Evolutionary conservation across 2,888 invertebrate species (phyloP), one percentile per base, ranked within the genome.

Genomic region (Rhamnusium bicolor): DNA sequence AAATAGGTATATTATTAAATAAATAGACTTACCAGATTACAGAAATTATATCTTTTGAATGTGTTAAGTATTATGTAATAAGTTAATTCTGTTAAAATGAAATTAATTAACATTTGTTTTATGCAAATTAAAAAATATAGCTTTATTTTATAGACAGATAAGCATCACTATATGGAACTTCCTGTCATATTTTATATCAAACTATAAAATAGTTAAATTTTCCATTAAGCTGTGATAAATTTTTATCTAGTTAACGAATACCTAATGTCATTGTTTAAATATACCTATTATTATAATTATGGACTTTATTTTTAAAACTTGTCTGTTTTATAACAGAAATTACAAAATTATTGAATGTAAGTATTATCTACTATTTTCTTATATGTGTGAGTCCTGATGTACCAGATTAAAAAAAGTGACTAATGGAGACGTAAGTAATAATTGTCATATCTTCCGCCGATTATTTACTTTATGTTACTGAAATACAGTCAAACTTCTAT

Each of bases 281-380:
- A n/a, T 21, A 54, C 21, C 19, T 14, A 24, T 3, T 12, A 21
- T n/a, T 0, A 21, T 46, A 12, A n/a, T n/a, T 21, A 47, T 61
- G 40, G 46, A 24, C 47, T 61, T 47, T 46, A n/a, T 61, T n/a
- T 18, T 46, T 14, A 61, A 61, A 46, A 40, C 46, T 21, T 61
- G 19, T 24, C 8, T 46, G 12, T 61, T 61, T n/a, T 18, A 61
- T 46, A 61, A 61, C 12, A 46, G 47, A 24, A 12, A 61, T 12
- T 61, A 61, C n/a, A 47, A 61, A 61, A 61, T 61, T n/a, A 46
- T 61, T 21, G 21, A 47, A 24, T 46, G 61, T 61, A 21, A 61
- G 61, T 61, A 29, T 2, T 40, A 1, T 40, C 29, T 32, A 1
- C 2, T 24, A 24, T 24, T 24, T 24, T 24, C 24, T n/a, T n/a